Conservation (phyloP, 1,140 invertebrate species). For the Drosophila elegans region DNA sequence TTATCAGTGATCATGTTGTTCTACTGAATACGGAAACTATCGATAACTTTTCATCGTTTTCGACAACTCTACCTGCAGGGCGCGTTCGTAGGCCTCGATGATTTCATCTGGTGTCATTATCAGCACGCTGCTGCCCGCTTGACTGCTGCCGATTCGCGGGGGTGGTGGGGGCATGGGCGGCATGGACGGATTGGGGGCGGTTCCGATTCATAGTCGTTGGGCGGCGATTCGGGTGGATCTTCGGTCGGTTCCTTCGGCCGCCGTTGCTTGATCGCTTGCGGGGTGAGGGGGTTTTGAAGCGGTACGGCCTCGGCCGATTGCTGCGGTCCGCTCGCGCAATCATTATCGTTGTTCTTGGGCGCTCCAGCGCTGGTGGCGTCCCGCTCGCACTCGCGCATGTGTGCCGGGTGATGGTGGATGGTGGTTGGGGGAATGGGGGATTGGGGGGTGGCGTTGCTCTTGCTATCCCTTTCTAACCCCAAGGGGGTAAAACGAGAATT, state of each 20-base stretch:
- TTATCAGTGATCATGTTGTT: too few relatives aligned
- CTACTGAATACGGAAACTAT: background rate
- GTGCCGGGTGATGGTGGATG: too few relatives aligned
- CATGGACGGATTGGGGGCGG: background rate
- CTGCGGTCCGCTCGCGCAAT: background rate
- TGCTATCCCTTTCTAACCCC: constrained; percentile 19
- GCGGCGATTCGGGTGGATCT: background rate
- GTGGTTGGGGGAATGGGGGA: background rate
- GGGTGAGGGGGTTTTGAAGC: background rate
- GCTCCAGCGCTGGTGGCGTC: constrained; percentile 9
- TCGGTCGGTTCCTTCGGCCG: background rate
- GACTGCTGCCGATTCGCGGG: constrained; percentile 41
- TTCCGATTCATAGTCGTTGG: background rate
- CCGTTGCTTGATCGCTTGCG: background rate
- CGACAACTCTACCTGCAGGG: constrained; percentile 28
- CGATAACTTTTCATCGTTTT: background rate
- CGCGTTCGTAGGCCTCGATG: constrained; percentile 58
- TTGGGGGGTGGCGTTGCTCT: background rate
- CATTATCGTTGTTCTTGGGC: constrained; percentile 1
- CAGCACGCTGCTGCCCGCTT: constrained; percentile 44
- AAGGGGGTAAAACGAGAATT: constrained; percentile 8
- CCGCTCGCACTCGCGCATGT: constrained; percentile 12
- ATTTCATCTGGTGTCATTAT: constrained; percentile 61
- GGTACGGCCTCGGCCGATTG: background rate
- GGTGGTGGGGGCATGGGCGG: background rate